These are phyloP conservation scores for Nipponacmea schrenckii DNA, from an alignment of 2,888 invertebrate genomes.

Conservation along the genomic window DNA sequence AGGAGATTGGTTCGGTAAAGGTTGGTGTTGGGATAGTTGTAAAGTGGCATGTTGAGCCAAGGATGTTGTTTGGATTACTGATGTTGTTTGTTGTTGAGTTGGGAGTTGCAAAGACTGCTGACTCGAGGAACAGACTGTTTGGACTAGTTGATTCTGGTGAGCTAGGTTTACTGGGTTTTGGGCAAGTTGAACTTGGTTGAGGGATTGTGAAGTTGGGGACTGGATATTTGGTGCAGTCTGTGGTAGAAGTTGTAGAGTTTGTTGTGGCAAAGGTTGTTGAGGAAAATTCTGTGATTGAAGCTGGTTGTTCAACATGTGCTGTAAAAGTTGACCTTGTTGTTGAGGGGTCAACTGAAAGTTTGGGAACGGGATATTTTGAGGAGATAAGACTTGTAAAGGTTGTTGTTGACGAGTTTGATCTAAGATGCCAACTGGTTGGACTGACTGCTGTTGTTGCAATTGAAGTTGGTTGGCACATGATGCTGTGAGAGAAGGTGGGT, in stretches of 20 bases:
- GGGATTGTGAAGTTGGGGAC: slow-evolving; percentile 21
- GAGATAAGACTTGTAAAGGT: slow-evolving; percentile 8
- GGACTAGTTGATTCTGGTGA: slow-evolving; percentile 7
- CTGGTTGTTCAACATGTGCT: slow-evolving; percentile 46
- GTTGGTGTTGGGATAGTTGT: slow-evolving; percentile 37
- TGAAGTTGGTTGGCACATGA: slow-evolving; percentile 65
- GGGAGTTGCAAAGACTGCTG: slow-evolving; percentile 10
- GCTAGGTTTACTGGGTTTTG: background rate
- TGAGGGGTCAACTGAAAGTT: slow-evolving; percentile 51
- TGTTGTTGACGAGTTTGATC: slow-evolving; percentile 39
- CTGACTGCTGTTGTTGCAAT: slow-evolving; percentile 62
- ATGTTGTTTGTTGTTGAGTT: slow-evolving; percentile 35
- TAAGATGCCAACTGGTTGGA: slow-evolving; percentile 33
- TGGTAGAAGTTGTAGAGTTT: slow-evolving; percentile 34
- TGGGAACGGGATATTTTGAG: slow-evolving; percentile 34
- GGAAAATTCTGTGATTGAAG: slow-evolving; percentile 14
- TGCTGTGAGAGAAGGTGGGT: slow-evolving; percentile 30
- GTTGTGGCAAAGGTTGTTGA: slow-evolving; percentile 24
- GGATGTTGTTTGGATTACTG: slow-evolving; percentile 32
- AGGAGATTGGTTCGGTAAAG: slow-evolving; percentile 30
- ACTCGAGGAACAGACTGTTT: background rate
- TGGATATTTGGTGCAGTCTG: background rate
- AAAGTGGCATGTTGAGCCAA: background rate
- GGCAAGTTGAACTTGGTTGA: slow-evolving; percentile 17
- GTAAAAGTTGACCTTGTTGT: slow-evolving; percentile 57